Percentiles rank a stretch among this genome's conserved stretches.
phyloP scores from a whole-genome alignment of 2,797 vertebrate species.

The Premnoplex brunnescens region DNA sequence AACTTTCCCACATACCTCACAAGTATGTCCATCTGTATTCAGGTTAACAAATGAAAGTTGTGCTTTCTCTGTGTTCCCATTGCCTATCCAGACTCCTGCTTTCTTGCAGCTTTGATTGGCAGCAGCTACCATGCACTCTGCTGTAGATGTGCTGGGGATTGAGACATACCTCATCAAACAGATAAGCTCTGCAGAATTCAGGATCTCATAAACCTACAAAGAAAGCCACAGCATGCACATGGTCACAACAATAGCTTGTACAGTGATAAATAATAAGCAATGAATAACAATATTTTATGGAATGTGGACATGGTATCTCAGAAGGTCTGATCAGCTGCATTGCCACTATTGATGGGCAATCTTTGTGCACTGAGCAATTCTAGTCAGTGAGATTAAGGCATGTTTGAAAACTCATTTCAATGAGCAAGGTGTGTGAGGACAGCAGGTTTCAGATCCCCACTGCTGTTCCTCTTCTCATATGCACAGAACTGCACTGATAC shows the following conservation, averaged over 20 bases:
- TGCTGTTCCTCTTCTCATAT: neutral
- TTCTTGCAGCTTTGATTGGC: slow-evolving; percentile 64
- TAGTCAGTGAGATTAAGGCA: neutral
- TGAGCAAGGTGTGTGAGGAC: neutral
- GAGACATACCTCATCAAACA: slow-evolving; percentile 85
- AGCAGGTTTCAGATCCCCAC: neutral
- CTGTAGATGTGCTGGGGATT: slow-evolving; percentile 71
- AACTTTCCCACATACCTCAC: slow-evolving; percentile 77
- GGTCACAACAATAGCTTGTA: neutral
- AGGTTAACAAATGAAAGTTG: slow-evolving; percentile 84
- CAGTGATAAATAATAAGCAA: neutral
- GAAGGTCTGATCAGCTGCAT: neutral
- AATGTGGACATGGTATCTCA: neutral
- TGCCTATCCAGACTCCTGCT: slow-evolving; percentile 85
- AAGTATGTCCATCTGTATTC: slow-evolving; percentile 75
- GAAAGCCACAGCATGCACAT: neutral
- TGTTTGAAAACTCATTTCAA: neutral
- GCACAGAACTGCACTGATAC: neutral
- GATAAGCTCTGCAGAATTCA: slow-evolving; percentile 89
- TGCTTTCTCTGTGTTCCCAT: slow-evolving; percentile 82
- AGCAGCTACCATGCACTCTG: slow-evolving; percentile 85
- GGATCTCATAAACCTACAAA: slow-evolving; percentile 87
- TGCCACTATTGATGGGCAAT: neutral
- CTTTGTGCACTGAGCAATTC: neutral
- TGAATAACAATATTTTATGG: neutral